These are phyloP conservation scores for Branchellion lobata DNA, from an alignment of 2,888 invertebrate genomes.

Conservation along the genomic window DNA sequence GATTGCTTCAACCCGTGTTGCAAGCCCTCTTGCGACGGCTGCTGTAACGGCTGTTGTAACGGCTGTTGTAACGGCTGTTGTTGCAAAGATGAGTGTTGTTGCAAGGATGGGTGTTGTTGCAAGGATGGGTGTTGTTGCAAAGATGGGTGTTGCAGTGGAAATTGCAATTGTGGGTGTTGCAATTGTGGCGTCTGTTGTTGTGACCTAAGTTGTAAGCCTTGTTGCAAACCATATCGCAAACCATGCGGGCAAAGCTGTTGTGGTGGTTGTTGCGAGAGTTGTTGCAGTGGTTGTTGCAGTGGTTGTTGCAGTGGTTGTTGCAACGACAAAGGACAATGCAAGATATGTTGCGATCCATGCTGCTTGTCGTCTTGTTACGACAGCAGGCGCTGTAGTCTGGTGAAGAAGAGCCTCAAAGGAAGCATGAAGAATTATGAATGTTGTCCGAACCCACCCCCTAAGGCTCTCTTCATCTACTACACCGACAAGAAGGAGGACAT, in stretches of 20 bases:
- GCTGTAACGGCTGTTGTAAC: not conserved
- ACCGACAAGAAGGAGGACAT: constrained; percentile 5
- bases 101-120: too few relatives aligned
- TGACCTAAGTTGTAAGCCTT: not conserved
- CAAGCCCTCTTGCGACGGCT: not conserved
- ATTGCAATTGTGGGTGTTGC: too few relatives aligned
- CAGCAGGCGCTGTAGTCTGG: not conserved
- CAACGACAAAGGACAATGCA: not conserved
- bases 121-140: too few relatives aligned
- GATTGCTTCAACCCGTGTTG: constrained; percentile 6
- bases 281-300: not conserved
- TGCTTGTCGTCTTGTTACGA: not conserved
- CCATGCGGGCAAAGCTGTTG: not conserved
- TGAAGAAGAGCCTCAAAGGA: not conserved
- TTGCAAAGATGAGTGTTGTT: too few relatives aligned
- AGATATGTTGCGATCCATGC: not conserved
- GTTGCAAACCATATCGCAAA: not conserved
- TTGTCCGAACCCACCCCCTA: constrained; percentile 35
- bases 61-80: too few relatives aligned
- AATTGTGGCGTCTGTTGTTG: not conserved
- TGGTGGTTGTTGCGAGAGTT: not conserved
- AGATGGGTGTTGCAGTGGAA: too few relatives aligned
- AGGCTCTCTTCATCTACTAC: constrained; percentile 26
- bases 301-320: too few relatives aligned
- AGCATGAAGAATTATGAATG: constrained; percentile 41